These are phyloP conservation scores for Phylloscopus trochilus DNA, from an alignment of 2,113 vertebrate genomes.

Conservation along the genomic window DNA sequence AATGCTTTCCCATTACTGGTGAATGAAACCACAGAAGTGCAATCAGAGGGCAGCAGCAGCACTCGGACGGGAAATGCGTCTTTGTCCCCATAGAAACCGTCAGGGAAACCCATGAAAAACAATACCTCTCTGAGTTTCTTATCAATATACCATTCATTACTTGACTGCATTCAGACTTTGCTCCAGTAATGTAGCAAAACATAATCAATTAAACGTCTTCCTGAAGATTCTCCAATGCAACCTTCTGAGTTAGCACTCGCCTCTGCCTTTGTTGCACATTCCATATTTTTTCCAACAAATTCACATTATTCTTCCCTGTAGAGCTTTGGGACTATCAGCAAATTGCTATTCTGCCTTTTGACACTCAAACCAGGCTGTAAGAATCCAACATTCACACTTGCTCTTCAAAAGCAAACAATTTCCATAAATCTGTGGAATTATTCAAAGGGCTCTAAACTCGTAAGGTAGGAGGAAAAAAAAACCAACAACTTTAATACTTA, in stretches of 20 bases:
- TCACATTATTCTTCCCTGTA: neutral
- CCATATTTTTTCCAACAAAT: neutral
- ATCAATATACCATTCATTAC: conserved; percentile 56
- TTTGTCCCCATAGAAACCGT: conserved; percentile 72
- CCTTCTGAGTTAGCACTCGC: conserved; percentile 5
- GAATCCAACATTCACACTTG: neutral
- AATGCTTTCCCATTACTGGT: conserved; percentile 68
- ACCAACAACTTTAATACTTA: neutral
- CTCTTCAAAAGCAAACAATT: conserved; percentile 9
- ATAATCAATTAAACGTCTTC: conserved; percentile 21
- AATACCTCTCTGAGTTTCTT: conserved; percentile 59
- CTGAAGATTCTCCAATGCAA: conserved; percentile 38
- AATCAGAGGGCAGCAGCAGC: conserved; percentile 64
- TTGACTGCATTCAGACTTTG: conserved; percentile 52
- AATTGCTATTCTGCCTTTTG: conserved; percentile 12
- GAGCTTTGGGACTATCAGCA: neutral
- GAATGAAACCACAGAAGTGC: conserved; percentile 70
- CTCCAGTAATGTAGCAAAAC: conserved; percentile 59
- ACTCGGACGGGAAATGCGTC: conserved; percentile 71
- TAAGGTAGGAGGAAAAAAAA: neutral
- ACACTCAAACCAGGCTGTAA: neutral
- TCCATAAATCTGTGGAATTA: conserved; percentile 23
- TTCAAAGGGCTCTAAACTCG: neutral
- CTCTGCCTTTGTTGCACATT: neutral
- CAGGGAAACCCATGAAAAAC: conserved; percentile 70